These are phyloP conservation scores for Triplophysa yarkandensis DNA, from an alignment of 2,797 vertebrate species.

Conservation along the genomic window DNA sequence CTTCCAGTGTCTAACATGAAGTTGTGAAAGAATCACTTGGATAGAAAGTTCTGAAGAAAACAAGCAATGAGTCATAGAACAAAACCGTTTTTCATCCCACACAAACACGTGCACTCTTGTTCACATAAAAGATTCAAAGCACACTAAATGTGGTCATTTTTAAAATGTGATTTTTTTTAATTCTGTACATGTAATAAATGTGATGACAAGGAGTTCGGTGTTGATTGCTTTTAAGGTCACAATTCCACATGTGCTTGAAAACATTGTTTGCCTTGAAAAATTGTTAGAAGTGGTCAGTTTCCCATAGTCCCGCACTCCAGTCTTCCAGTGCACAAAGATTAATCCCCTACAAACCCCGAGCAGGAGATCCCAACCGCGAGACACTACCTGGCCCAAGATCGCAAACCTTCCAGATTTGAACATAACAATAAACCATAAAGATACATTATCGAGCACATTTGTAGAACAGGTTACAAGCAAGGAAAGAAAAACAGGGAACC, in stretches of 20 bases:
- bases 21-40: not conserved
- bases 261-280: constrained; percentile 28
- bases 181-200: constrained; percentile 81
- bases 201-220: constrained; percentile 66
- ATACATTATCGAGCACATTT: constrained; percentile 27
- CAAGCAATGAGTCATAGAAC: not conserved
- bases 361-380: not conserved
- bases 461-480: constrained; percentile 32
- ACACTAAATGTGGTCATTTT: constrained; percentile 66
- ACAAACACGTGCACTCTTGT: constrained; percentile 7
- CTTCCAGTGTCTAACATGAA: not conserved
- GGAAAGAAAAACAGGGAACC: not conserved
- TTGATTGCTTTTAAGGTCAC: constrained; percentile 57
- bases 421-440: constrained; percentile 36
- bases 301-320: constrained; percentile 28
- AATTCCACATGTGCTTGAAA: constrained; percentile 55
- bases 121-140: constrained; percentile 51
- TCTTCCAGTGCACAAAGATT: constrained; percentile 50
- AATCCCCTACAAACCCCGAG: constrained; percentile 23
- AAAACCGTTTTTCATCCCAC: not conserved
- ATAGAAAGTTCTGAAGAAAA: not conserved
- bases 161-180: constrained; percentile 73
- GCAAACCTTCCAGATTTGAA: constrained; percentile 36
- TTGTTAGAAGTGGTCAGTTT: constrained; percentile 44
- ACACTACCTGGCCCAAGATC: constrained; percentile 31